A percentile compares a stretch with the other conserved stretches of the same genome.
These are phyloP conservation scores for Sphaerophoria rueppellii DNA, from an alignment of 2,888 invertebrate species.

Conservation along the genomic window DNA sequence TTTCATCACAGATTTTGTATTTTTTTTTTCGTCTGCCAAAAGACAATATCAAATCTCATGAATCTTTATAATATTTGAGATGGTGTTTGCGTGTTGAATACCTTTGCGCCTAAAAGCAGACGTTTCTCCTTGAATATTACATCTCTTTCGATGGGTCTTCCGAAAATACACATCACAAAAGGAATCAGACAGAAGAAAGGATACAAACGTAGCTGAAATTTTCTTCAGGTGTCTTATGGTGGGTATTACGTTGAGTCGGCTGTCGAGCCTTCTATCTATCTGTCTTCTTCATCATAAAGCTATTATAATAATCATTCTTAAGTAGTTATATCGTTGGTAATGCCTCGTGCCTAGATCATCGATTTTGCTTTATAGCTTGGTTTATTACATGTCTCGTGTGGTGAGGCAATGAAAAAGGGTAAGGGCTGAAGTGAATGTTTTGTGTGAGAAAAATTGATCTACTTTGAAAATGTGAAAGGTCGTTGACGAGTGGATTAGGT, in stretches of 20 bases:
- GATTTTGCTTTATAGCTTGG: constrained; percentile 9
- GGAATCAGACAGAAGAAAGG: background rate
- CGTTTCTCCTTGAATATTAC: background rate
- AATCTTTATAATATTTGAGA: background rate
- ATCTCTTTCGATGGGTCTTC: background rate
- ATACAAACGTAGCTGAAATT: constrained; percentile 4
- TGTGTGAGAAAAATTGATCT: constrained; percentile 7
- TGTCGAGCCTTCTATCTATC: background rate
- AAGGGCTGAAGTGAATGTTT: background rate
- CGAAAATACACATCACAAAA: no score
- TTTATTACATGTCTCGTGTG: background rate
- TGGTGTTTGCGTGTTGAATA: constrained; percentile 21
- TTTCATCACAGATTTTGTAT: background rate
- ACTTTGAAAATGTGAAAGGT: background rate
- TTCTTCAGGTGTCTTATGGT: background rate
- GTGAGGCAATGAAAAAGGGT: background rate
- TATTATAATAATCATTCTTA: constrained; percentile 31
- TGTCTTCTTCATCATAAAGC: constrained; percentile 16
- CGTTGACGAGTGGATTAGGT: background rate
- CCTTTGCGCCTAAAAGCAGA: background rate
- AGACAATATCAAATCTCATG: constrained; percentile 31
- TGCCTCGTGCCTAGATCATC: constrained; percentile 2
- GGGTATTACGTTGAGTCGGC: background rate
- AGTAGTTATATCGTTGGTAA: constrained; percentile 1
- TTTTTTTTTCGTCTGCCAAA: background rate